Percentiles rank a stretch among this genome's conserved stretches.
phyloP scores from a whole-genome alignment of 2,113 vertebrate species.

The Excalfactoria chinensis region DNA sequence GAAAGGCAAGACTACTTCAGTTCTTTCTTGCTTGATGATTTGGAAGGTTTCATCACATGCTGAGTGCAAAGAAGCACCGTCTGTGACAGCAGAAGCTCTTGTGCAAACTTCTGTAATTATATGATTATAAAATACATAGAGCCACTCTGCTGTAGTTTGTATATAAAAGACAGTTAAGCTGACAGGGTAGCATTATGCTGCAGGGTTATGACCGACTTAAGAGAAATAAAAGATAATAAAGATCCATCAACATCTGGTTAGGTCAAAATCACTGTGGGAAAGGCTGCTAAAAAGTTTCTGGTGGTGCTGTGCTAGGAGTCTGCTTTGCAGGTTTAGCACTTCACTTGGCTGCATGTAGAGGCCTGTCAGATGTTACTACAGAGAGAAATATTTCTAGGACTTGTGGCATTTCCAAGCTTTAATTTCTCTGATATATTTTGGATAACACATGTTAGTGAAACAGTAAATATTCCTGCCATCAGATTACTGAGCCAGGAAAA shows the following conservation, averaged over 20 bases:
- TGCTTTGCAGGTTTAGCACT: conserved; percentile 44
- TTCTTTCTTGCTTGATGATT: not conserved
- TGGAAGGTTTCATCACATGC: not conserved
- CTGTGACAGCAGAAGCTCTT: not conserved
- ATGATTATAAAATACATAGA: conserved; percentile 12
- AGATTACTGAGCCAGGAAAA: conserved; percentile 54
- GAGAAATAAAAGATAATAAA: conserved; percentile 41
- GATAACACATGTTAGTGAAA: conserved; percentile 63
- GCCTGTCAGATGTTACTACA: conserved; percentile 50
- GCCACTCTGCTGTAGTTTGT: not conserved
- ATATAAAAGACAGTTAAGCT: conserved; percentile 7
- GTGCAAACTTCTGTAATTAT: not conserved
- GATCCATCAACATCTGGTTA: conserved; percentile 51
- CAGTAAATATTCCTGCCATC: conserved; percentile 61
- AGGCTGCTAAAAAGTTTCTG: not conserved
- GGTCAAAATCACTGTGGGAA: not conserved
- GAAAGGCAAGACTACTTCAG: not conserved
- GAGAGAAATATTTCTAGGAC: conserved; percentile 33
- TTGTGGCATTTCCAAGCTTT: conserved; percentile 53
- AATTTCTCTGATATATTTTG: conserved; percentile 60
- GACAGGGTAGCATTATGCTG: not conserved
- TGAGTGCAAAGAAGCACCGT: not conserved
- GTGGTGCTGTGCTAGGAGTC: not conserved
- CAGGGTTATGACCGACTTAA: not conserved
- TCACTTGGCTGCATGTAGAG: not conserved